Evolutionary conservation across 1,140 invertebrate species (phyloP), one percentile per base, ranked within the genome.

Genomic region (Choristoneura fumiferana): DNA sequence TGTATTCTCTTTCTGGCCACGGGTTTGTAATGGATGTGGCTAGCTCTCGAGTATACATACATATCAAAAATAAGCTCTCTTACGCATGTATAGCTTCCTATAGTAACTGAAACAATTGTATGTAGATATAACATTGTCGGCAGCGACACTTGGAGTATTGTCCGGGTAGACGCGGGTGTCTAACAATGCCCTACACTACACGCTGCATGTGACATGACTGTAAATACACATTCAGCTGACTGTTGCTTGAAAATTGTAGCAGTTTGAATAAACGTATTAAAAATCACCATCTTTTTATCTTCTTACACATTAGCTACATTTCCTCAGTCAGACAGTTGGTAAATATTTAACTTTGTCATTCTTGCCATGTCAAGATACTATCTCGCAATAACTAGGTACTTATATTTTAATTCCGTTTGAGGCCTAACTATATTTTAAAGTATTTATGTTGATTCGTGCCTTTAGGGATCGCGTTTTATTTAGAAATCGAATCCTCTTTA

Each of bases 31-130:
- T 49, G 10, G n/a, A 49, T 49, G 10, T 49, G 18, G 43, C 18
- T 49, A 29, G n/a, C n/a, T 49, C 43, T 49, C 43, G 43, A 49
- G 29, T 49, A 49, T 49, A n/a, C n/a, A n/a, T n/a, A n/a, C n/a
- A n/a, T n/a, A n/a, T 49, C 22, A 15, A 49, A 49, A 49, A 49
- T 14, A 49, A 49, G 43, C 43, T 49, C 43, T 49, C 43, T 49
- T 49, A 49, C 18, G 1, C 4, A 39, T 13, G 12, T n/a, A 12
- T 29, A 49, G 43, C 18, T 18, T 33, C 18, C 12, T 49, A 29
- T 29, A 29, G 22, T 29, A 29, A 13, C 22, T 49, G 10, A 12
- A 33, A 29, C 18, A 49, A 29, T 49, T 49, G 18, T 49, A 49
- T 33, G 37, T 12, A 12, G 12, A 8, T 49, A 49, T 22, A 49